phyloP scores from a whole-genome alignment of 2,797 vertebrate species.

The Typhlichthys eigenmanni region DNA sequence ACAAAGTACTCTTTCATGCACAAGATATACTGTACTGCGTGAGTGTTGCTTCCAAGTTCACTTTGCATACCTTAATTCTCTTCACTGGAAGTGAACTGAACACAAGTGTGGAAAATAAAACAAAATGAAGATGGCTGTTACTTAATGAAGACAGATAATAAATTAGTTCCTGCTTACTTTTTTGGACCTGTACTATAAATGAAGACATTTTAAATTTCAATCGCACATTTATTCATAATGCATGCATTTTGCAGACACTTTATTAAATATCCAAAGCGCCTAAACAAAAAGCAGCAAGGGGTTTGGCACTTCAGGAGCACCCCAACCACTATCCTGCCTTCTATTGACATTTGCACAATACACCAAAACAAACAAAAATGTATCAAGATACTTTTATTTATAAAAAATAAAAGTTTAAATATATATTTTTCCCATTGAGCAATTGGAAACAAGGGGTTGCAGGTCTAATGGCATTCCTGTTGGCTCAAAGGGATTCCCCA shows the following conservation, averaged over 20 bases:
- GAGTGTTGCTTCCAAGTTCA: not conserved
- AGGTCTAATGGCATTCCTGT: constrained; percentile 1
- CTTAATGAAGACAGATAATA: not conserved
- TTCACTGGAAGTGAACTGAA: not conserved
- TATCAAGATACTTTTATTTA: too few species aligned
- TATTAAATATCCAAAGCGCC: too few species aligned
- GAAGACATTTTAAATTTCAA: too few species aligned
- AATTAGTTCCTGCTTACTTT: not conserved
- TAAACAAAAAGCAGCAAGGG: too few species aligned
- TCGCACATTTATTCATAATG: too few species aligned
- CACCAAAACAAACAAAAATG: constrained; percentile 11
- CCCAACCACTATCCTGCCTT: too few species aligned
- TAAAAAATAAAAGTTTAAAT: constrained; percentile 2
- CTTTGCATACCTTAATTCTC: too few species aligned
- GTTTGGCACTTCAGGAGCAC: too few species aligned
- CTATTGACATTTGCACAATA: constrained; percentile 4
- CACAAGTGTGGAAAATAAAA: not conserved
- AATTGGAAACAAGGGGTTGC: constrained; percentile 7
- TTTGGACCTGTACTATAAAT: too few species aligned
- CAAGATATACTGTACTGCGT: not conserved
- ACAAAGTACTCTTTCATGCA: not conserved
- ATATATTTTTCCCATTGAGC: constrained; percentile 3
- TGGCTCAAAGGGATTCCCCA: not conserved
- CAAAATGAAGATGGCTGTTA: not conserved
- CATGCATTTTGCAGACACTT: too few species aligned